These are phyloP conservation scores for Papilio aristodemus DNA, from an alignment of 1,140 invertebrate species.

Conservation along the genomic window DNA sequence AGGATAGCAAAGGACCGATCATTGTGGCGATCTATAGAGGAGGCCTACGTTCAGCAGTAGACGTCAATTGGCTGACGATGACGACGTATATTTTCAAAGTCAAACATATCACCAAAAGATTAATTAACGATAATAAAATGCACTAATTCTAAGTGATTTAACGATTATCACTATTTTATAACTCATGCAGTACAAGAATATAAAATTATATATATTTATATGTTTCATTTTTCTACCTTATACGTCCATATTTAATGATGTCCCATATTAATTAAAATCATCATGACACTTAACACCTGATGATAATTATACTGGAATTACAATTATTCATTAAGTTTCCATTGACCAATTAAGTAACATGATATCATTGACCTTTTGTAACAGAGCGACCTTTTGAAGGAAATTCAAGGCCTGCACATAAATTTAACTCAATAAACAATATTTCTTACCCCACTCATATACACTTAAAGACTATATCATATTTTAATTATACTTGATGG, in stretches of 20 bases:
- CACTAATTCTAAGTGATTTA: neutral
- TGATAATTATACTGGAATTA: slow-evolving; percentile 9
- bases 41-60: no score
- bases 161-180: neutral
- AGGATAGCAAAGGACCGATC: no score
- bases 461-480: neutral
- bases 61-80: no score
- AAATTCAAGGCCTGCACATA: slow-evolving; percentile 3
- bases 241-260: neutral
- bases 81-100: neutral
- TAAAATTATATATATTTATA: neutral
- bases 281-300: slow-evolving; percentile 8
- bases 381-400: slow-evolving; percentile 21
- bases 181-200: neutral
- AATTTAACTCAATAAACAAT: slow-evolving; percentile 6
- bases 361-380: slow-evolving; percentile 21
- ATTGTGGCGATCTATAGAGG: no score
- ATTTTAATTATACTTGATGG: neutral
- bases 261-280: neutral
- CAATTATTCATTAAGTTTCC: slow-evolving; percentile 12
- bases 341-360: slow-evolving; percentile 2
- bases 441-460: neutral
- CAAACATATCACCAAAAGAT: no score
- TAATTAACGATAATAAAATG: no score
- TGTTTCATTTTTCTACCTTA: neutral